Evolutionary conservation across 2,888 invertebrate species (phyloP).

Genomic region (Dascillus cervinus): DNA sequence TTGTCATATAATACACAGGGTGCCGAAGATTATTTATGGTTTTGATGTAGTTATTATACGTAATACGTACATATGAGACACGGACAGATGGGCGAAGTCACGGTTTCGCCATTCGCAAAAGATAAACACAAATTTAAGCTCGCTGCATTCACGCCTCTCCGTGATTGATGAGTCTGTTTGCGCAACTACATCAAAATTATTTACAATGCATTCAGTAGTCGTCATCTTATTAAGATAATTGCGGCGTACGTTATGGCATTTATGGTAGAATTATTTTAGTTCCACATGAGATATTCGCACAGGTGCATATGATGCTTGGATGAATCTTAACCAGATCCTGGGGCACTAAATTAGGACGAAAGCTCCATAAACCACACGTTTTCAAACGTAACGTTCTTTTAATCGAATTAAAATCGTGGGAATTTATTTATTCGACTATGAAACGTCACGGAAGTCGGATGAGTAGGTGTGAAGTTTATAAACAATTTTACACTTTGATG

Average conservation of each 20-base stretch:
- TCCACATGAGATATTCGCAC: conserved; percentile 9
- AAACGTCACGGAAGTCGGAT: too few relatives aligned
- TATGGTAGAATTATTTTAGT: conserved; percentile 7
- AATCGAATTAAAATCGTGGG: conserved; percentile 25
- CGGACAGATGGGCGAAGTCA: conserved; percentile 17
- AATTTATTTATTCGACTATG: conserved; percentile 8
- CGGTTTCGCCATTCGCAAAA: too few relatives aligned
- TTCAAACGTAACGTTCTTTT: conserved; percentile 21
- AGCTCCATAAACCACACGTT: conserved; percentile 16
- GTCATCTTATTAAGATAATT: too few relatives aligned
- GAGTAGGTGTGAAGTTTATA: too few relatives aligned
- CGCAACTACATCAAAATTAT: too few relatives aligned
- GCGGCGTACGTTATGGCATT: conserved; percentile 2
- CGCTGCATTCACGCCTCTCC: conserved; percentile 6
- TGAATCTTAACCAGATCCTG: conserved; percentile 2
- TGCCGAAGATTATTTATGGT: conserved; percentile 22
- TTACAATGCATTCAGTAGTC: too few relatives aligned
- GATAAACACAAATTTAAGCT: conserved; percentile 10
- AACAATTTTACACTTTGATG: too few relatives aligned
- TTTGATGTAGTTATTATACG: conserved; percentile 14
- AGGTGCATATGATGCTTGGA: conserved; percentile 11
- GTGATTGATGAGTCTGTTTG: conserved; percentile 11
- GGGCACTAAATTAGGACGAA: not conserved
- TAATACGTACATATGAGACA: conserved; percentile 12
- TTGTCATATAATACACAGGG: conserved; percentile 27